Evolutionary conservation across 2,888 invertebrate genomes (phyloP), one percentile per base, ranked within the genome.

Genomic region (Hypomecis atomaria): DNA sequence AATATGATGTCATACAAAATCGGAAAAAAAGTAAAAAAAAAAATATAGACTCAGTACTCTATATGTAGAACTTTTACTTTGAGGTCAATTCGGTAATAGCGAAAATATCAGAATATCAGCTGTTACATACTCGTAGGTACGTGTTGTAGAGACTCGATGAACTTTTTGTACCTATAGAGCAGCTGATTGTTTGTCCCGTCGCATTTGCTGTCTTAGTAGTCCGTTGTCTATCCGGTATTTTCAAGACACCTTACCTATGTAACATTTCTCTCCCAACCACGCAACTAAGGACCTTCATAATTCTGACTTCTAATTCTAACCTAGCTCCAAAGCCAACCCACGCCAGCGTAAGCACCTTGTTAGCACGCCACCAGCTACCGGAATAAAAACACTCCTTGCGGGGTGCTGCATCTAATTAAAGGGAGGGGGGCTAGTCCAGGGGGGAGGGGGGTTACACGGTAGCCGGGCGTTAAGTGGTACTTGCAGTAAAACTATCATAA

Each of bases 401-500:
- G 65, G 73, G 73, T 71, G 69, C 69, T 67, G 73, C 68, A 70
- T 75, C 70, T 75, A 72, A 75, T 73, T 73, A 74, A 67, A 68
- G 63, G 67, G 61, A 67, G 68, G 65, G 59, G 59, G 62, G 48
- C 50, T 4, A 38, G 38, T 10, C 6, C 13, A 44, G 49, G 58
- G 60, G 48, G 59, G 45, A 34, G 23, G 49, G 40, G 55, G 9
- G 64, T 11, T 55, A 64, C 63, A 66, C 72, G 71, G 72, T 71
- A 73, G 73, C 70, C 62, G 80, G 79, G 85, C 87, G 90, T 83
- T 92, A 91, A 92, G 92, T 92, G 90, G 86, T 88, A 80, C 88
- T 86, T 81, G 83, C 85, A 78, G 86, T 89, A 88, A 89, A 89
- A 88, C 89, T 86, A 90, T 91, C 90, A 90, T 90, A 91, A 90